Conservation (phyloP, 2,797 vertebrate species). For the Coranthus polyacanthus region DNA sequence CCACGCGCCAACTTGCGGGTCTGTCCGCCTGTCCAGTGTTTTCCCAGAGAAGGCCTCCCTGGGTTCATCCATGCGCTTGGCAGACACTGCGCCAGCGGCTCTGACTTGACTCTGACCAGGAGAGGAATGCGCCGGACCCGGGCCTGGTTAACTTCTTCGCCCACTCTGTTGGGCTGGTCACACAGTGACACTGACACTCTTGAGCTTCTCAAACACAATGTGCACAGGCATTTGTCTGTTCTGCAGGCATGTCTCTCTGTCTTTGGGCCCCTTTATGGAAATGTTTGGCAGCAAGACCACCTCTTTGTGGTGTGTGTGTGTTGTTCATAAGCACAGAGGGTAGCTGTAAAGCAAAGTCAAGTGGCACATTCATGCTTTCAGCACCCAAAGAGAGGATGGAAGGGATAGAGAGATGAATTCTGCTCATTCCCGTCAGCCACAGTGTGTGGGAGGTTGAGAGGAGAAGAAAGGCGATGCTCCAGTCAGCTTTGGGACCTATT, state of each 20-base stretch:
- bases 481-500: slow-evolving; percentile 83
- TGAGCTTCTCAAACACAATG: slow-evolving; percentile 70
- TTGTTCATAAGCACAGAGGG: slow-evolving; percentile 69
- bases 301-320: slow-evolving; percentile 64
- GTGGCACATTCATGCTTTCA: slow-evolving; percentile 75
- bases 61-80: slow-evolving; percentile 66
- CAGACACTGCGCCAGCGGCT: slow-evolving; percentile 60
- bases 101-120: slow-evolving; percentile 57
- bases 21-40: slow-evolving; percentile 55
- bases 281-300: slow-evolving; percentile 74
- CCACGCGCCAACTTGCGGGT: slow-evolving; percentile 64
- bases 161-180: slow-evolving; percentile 62
- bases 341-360: slow-evolving; percentile 83
- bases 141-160: slow-evolving; percentile 76
- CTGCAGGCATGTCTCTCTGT: slow-evolving; percentile 63
- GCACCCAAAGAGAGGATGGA: slow-evolving; percentile 54
- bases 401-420: slow-evolving; percentile 74
- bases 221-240: slow-evolving; percentile 75
- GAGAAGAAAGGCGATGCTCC: slow-evolving; percentile 75
- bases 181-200: slow-evolving; percentile 69
- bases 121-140: slow-evolving; percentile 68
- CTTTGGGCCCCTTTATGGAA: slow-evolving; percentile 81
- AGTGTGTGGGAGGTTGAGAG: slow-evolving; percentile 82
- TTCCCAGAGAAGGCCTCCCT: slow-evolving; percentile 61
- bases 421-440: slow-evolving; percentile 78